Conservation (phyloP, 2,113 vertebrate genomes). For the Bungarus multicinctus region DNA sequence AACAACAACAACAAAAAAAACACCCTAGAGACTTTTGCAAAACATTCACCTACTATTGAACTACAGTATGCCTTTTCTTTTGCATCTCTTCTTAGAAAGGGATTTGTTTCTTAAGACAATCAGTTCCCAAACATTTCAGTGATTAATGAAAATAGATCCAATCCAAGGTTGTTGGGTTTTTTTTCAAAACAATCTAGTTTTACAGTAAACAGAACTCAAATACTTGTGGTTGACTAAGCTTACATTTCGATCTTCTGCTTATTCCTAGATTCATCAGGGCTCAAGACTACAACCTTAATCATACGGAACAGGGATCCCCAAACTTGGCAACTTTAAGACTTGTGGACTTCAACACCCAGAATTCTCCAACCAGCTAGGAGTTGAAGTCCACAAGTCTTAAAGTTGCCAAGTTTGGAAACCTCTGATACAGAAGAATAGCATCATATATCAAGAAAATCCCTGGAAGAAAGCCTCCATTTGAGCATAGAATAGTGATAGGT, state of each 20-base stretch:
- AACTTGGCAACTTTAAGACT: too few species aligned
- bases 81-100: not conserved
- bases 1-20: not conserved
- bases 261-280: not conserved
- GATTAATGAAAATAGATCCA: not conserved
- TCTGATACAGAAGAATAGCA: not conserved
- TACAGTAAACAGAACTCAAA: not conserved
- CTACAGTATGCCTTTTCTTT: not conserved
- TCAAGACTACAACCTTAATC: not conserved
- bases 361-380: too few species aligned
- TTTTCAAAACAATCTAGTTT: not conserved
- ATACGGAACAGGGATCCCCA: too few species aligned
- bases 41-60: not conserved
- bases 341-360: too few species aligned
- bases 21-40: not conserved
- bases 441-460: not conserved
- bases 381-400: too few species aligned
- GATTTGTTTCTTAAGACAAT: not conserved
- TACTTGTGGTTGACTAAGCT: not conserved
- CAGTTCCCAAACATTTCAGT: not conserved
- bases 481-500: not conserved
- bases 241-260: not conserved
- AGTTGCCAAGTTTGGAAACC: too few species aligned
- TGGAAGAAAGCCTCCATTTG: not conserved
- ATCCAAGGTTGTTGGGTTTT: too few species aligned